Conservation (phyloP, 92 coral and sea anemone genomes). For the Parazoanthus swiftii region DNA sequence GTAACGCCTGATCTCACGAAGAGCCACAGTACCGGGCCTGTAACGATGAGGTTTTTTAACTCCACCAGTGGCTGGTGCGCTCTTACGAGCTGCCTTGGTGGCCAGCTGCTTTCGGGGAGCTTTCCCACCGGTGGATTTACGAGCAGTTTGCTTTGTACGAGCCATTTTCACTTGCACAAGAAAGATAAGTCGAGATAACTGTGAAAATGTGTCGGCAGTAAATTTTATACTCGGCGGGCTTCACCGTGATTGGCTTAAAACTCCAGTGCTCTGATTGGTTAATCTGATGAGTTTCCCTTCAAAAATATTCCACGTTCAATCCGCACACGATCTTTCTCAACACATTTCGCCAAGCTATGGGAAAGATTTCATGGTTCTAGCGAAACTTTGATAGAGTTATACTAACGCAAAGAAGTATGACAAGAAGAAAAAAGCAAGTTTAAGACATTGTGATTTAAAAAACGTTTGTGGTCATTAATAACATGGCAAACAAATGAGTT, state of each 20-base stretch:
- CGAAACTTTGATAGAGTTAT: not conserved
- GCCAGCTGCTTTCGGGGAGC: conserved; percentile 95
- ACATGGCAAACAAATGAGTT: not conserved
- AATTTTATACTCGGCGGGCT: not conserved
- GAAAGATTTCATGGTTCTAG: not conserved
- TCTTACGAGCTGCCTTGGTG: conserved; percentile 99
- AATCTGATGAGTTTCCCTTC: too few species aligned
- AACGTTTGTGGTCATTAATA: not conserved
- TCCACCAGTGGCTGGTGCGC: conserved; percentile 99
- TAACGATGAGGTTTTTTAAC: conserved; percentile 99
- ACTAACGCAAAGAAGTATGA: not conserved
- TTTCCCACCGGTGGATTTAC: conserved; percentile 87
- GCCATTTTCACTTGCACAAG: conserved; percentile 63
- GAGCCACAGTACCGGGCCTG: conserved; percentile 99
- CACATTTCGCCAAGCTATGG: not conserved
- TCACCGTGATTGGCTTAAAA: not conserved
- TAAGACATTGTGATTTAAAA: not conserved
- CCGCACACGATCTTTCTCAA: not conserved
- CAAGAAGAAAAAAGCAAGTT: not conserved
- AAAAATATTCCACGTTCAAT: not conserved
- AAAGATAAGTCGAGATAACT: not conserved
- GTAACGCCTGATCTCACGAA: conserved; percentile 68
- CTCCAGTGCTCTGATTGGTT: not conserved
- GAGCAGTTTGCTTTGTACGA: conserved; percentile 86
- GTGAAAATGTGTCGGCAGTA: too few species aligned